Evolutionary conservation across 2,797 vertebrate genomes (phyloP), one percentile per base, ranked within the genome.

Genomic region (Takifugu rubripes): DNA sequence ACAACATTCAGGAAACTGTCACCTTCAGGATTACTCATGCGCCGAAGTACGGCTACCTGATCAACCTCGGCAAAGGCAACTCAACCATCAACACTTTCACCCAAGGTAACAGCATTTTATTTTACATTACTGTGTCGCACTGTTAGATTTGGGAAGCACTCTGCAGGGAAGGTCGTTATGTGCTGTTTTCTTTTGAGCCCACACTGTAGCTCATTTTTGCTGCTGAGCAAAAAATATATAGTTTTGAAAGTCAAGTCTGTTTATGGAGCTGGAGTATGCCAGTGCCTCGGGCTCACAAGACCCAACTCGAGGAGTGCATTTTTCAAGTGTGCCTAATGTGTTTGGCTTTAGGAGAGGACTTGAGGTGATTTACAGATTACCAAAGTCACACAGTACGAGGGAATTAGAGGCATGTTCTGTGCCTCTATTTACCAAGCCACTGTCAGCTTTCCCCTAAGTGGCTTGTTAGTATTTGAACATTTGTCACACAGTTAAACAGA

Each of bases 31-130:
- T 99, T 49, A 95, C 93, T 0, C 86, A 90, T 17, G 79, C 81
- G 1, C 93, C 95, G 0, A 87, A 74, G 50, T 94, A 99, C 45
- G 97, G 97, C 55, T 94, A 95, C 81, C 89, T 99, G 74, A 93
- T 99, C 70, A 89, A 97, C 84, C 68, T 94, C 47, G 90, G 91
- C 59, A 93, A 88, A 90, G 97, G 96, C 79, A 98, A 98, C 64
- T 90, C 94, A 64, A 95, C 94, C 3, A 82, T 98, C 83, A 91
- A 76, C 59, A 90, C 90, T 54, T 99, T 98, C 70, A 95, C 93
- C 2, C 97, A 99, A 95, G 95, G 97, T 98, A 94, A 84, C 84
- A 59, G 12, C 61, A 14, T 43, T 64, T 5, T 29, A 51, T 66
- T 54, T 15, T 25, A 46, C 66, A 40, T 40, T 14, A 11, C 12